Percentiles rank a stretch among this genome's conserved stretches.
These are phyloP conservation scores for Apamea anceps DNA, from an alignment of 2,888 invertebrate genomes.

Conservation along the genomic window DNA sequence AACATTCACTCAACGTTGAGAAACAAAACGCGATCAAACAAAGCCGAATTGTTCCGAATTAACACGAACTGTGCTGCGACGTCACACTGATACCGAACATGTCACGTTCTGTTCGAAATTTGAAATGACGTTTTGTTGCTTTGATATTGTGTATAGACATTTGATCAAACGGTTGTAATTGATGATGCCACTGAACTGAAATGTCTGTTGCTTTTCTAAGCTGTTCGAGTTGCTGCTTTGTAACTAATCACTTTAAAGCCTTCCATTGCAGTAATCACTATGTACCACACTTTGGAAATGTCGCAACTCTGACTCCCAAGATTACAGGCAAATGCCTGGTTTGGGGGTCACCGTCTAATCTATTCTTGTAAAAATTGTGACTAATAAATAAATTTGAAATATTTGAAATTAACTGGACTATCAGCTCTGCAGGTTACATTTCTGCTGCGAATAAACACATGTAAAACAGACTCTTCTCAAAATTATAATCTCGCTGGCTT, in stretches of 20 bases:
- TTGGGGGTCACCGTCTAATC: no score
- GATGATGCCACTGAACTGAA: background rate
- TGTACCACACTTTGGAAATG: no score
- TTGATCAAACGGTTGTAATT: constrained; percentile 30
- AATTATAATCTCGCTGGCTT: constrained; percentile 19
- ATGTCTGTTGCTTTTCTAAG: constrained; percentile 6
- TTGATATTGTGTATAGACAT: constrained; percentile 38
- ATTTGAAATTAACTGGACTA: background rate
- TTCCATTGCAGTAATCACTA: background rate
- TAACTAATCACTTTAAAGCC: background rate
- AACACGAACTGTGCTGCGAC: constrained; percentile 46
- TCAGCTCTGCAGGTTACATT: background rate
- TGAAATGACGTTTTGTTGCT: constrained; percentile 45
- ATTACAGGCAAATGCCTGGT: no score
- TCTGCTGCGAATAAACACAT: background rate
- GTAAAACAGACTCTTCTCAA: background rate
- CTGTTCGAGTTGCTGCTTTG: background rate
- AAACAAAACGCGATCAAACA: constrained; percentile 60
- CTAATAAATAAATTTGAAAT: background rate
- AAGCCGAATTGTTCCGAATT: constrained; percentile 48
- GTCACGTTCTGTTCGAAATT: constrained; percentile 43
- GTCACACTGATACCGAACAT: constrained; percentile 37
- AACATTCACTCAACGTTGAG: constrained; percentile 53
- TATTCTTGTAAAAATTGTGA: background rate
- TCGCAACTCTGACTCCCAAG: no score